A percentile compares a stretch with the other conserved stretches of the same genome.
Conservation (phyloP, 2,888 invertebrate genomes). For the Eledona agricola region DNA sequence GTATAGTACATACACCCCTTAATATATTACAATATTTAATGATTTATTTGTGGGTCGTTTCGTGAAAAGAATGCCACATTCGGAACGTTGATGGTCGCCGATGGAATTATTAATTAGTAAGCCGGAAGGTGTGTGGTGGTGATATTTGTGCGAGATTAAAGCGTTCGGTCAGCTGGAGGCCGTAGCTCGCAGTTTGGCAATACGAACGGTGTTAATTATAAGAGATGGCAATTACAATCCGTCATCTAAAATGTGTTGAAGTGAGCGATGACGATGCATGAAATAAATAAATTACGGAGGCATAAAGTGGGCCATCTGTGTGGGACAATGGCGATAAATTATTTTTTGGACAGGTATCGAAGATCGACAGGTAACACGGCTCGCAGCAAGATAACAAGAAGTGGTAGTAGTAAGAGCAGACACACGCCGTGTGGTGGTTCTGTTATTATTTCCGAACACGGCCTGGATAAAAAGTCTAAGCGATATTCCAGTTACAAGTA, state of each 20-base stretch:
- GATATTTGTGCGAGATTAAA: too few species aligned
- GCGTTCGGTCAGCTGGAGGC: too few species aligned
- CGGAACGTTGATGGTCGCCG: too few species aligned
- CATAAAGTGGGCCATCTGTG: slow-evolving; percentile 39
- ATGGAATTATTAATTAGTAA: too few species aligned
- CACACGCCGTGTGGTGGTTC: slow-evolving; percentile 43
- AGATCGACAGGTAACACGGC: slow-evolving; percentile 35
- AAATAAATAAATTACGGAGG: slow-evolving; percentile 37
- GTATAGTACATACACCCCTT: too few species aligned
- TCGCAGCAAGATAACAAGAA: slow-evolving; percentile 41
- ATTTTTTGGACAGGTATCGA: slow-evolving; percentile 39
- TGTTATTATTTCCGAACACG: slow-evolving; percentile 52
- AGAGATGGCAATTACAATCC: slow-evolving; percentile 18
- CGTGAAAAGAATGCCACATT: too few species aligned
- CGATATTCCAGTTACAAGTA: slow-evolving; percentile 46
- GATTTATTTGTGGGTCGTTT: too few species aligned
- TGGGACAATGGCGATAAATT: slow-evolving; percentile 38
- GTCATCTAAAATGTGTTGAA: slow-evolving; percentile 29
- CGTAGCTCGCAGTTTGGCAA: too few species aligned
- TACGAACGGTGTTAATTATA: slow-evolving; percentile 25
- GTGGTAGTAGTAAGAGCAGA: too few species aligned
- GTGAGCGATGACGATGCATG: slow-evolving; percentile 27
- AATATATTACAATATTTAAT: too few species aligned
- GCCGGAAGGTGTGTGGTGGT: too few species aligned
- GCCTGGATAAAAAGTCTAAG: slow-evolving; percentile 40